A percentile compares a stretch with the other conserved stretches of the same genome.
Conservation (phyloP, 2,888 invertebrate species). For the Heliothis peltigera region DNA sequence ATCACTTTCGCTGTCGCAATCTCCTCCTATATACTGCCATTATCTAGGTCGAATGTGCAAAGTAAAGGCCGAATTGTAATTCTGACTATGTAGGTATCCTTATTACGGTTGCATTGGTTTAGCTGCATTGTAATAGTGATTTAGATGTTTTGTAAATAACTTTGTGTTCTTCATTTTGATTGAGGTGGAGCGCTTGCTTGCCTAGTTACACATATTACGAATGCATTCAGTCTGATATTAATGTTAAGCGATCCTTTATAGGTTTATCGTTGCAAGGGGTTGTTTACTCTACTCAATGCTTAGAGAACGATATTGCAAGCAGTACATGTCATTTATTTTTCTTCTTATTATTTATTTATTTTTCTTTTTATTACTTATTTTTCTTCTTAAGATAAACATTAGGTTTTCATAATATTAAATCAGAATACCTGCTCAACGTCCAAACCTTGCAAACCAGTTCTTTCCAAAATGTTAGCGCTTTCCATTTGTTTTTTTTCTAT, state of each 20-base stretch:
- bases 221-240: conserved; percentile 19
- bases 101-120: conserved; percentile 54
- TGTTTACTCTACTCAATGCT: too few relatives aligned
- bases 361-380: too few relatives aligned
- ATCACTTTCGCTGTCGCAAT: conserved; percentile 73
- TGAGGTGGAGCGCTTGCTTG: conserved; percentile 17
- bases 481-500: too few relatives aligned
- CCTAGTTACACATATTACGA: conserved; percentile 10
- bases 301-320: too few relatives aligned
- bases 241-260: conserved; percentile 5
- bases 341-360: too few relatives aligned
- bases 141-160: conserved; percentile 49
- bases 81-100: conserved; percentile 53
- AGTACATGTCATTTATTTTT: too few relatives aligned
- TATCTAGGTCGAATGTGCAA: conserved; percentile 64
- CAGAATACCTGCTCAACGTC: too few relatives aligned
- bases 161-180: conserved; percentile 39
- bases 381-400: too few relatives aligned
- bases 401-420: too few relatives aligned
- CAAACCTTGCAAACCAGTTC: conserved; percentile 5
- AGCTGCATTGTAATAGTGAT: conserved; percentile 43
- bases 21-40: conserved; percentile 43
- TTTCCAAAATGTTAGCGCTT: conserved; percentile 11
- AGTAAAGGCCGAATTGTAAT: conserved; percentile 62
- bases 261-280: not conserved